Evolutionary conservation across 2,113 vertebrate genomes (phyloP).

Genomic region (Actinemys pallida): DNA sequence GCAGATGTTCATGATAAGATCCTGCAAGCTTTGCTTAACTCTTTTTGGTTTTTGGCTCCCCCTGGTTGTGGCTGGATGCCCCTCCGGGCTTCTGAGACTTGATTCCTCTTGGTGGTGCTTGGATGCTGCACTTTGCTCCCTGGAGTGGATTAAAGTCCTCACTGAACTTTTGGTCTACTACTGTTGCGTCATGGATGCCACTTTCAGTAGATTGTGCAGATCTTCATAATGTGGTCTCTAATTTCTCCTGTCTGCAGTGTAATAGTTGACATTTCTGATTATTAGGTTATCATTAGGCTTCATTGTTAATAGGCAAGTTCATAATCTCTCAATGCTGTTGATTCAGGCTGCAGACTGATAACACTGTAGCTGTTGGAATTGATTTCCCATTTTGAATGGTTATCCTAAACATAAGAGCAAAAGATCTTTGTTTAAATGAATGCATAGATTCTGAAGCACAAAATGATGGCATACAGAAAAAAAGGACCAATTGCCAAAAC

Average conservation of each 20-base stretch:
- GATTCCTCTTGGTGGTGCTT: background rate
- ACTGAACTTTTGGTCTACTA: background rate
- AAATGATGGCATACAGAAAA: constrained; percentile 24
- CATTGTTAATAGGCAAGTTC: background rate
- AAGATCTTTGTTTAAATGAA: background rate
- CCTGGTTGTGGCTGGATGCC: no score
- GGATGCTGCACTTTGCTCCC: background rate
- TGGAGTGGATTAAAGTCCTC: background rate
- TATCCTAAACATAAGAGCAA: background rate
- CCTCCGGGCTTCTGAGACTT: background rate
- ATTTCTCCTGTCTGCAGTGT: background rate
- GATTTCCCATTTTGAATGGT: background rate
- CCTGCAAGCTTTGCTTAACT: no score
- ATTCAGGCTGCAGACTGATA: background rate
- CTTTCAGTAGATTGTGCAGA: background rate
- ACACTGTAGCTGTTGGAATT: background rate
- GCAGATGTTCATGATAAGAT: no score
- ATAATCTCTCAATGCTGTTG: background rate
- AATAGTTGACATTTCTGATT: background rate
- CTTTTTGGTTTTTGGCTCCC: no score
- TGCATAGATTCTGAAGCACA: constrained; percentile 13
- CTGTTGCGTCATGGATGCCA: fast-evolving
- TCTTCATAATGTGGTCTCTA: background rate
- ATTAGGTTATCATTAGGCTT: background rate
- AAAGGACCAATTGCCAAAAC: constrained; percentile 11